A percentile compares a stretch with the other conserved stretches of the same genome.
Conservation (phyloP, 2,888 invertebrate species). For the Ferrisia virgata region DNA sequence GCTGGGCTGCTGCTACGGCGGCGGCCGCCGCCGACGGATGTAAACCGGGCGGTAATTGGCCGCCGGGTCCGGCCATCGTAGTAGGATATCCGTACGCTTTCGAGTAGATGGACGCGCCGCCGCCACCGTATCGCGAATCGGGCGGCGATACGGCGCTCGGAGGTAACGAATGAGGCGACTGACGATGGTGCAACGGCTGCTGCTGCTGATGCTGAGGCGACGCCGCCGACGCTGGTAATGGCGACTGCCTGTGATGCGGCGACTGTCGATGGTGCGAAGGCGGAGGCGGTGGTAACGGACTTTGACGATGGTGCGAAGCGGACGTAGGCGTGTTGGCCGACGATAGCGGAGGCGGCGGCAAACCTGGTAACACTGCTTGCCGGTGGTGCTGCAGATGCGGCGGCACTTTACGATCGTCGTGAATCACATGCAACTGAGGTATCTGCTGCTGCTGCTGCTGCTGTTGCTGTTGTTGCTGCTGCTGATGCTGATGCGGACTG, state of each 20-base stretch:
- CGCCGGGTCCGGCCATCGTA: neutral
- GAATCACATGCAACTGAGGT: neutral
- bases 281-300: slow-evolving; percentile 8
- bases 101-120: neutral
- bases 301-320: slow-evolving; percentile 20
- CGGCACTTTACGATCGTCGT: slow-evolving; percentile 4
- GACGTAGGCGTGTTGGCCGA: slow-evolving; percentile 32
- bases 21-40: neutral
- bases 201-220: slow-evolving; percentile 49
- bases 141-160: slow-evolving; percentile 47
- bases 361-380: neutral
- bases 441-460: slow-evolving; percentile 13
- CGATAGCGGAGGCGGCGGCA: neutral
- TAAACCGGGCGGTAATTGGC: neutral
- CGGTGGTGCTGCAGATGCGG: neutral
- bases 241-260: slow-evolving; percentile 53
- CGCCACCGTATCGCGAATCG: slow-evolving; percentile 47
- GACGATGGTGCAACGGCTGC: slow-evolving; percentile 51
- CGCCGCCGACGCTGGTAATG: slow-evolving; percentile 54
- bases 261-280: slow-evolving; percentile 31
- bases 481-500: slow-evolving; percentile 48
- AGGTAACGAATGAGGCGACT: slow-evolving; percentile 49
- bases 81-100: neutral
- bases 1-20: neutral
- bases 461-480: neutral